Base-by-base conservation (phyloP, 2,888 invertebrate genomes). In the Ecliptopera silaceata region DNA sequence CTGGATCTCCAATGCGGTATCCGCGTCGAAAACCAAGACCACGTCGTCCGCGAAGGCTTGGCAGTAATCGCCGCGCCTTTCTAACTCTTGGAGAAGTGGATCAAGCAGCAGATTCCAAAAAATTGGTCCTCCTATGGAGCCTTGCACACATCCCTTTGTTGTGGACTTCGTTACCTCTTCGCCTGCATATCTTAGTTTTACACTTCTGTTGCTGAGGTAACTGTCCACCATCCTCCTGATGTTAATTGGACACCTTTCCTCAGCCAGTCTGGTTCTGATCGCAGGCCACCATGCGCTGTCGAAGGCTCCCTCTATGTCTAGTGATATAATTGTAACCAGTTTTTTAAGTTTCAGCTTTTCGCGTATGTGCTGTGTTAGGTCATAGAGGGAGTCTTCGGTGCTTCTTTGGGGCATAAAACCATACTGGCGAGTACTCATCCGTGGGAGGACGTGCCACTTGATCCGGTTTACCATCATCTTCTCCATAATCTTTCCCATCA, bases 71-170 rank as follows among this genome's bases (percentile, higher is more conserved):
- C 41, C 42, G 0, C 17, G 32, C 11, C 18, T 11, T 6, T 47
- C 42, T 5, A 57, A 34, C 6, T 26, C 26, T 10, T 26, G 6
- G 0, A 47, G 34, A 6, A 61, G 54, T 1, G 62, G 58, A 34
- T 66, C 64, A 6, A 66, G 44, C 0, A 65, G 38, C 0, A 68
- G 26, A 38, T 65, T 68, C 66, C 65, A 65, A 0, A 64, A 20
- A 0, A 62, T 42, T 10, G 48, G 48, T 1, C 48, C 48, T 4
- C 48, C 39, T 6, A 47, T 47, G 0, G 47, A 36, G 4, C 47
- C 47, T 5, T 47, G 47, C 0, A 48, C 48, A 22, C 46, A 46
- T 10, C 48, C 48, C 12, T 48, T 48, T 0, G 15, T 39, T 0
- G 38, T 48, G 2, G 5, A 1, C 18, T 31, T 48, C 0, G 8